phyloP scores from a whole-genome alignment of 2,888 invertebrate genomes.

The Nephrotoma guestfalica region DNA sequence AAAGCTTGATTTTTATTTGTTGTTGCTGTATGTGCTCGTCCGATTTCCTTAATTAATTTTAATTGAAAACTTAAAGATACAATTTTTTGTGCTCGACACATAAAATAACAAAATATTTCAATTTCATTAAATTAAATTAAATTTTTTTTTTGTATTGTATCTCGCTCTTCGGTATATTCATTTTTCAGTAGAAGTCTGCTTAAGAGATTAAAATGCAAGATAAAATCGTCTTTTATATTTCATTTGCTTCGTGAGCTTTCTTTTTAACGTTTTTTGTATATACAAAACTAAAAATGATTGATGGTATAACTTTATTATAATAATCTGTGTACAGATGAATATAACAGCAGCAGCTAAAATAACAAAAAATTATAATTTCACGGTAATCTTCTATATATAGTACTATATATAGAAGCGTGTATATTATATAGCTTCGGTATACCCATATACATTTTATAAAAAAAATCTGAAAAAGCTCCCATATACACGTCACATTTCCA shows the following conservation, averaged over 20 bases:
- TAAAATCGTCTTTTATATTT: not conserved
- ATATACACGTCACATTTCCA: not conserved
- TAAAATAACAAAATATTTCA: no score
- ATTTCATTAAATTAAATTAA: no score
- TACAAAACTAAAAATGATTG: not conserved
- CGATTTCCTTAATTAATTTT: not conserved
- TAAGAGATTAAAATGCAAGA: not conserved
- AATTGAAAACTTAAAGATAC: not conserved
- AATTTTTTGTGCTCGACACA: not conserved
- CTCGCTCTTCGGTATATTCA: not conserved
- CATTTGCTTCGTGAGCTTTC: not conserved
- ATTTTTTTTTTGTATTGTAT: no score
- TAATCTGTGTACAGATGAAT: not conserved
- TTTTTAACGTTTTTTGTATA: not conserved
- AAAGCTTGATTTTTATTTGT: not conserved
- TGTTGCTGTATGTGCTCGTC: not conserved
- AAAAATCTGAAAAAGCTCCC: not conserved
- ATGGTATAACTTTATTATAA: not conserved
- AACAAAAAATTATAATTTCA: not conserved
- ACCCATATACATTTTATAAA: not conserved
- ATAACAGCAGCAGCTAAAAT: not conserved
- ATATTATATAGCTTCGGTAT: not conserved
- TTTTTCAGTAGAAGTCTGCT: not conserved
- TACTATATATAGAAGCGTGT: not conserved
- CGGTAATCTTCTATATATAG: not conserved